phyloP scores from a whole-genome alignment of 2,888 invertebrate genomes.

The Cremastinae sp. region DNA sequence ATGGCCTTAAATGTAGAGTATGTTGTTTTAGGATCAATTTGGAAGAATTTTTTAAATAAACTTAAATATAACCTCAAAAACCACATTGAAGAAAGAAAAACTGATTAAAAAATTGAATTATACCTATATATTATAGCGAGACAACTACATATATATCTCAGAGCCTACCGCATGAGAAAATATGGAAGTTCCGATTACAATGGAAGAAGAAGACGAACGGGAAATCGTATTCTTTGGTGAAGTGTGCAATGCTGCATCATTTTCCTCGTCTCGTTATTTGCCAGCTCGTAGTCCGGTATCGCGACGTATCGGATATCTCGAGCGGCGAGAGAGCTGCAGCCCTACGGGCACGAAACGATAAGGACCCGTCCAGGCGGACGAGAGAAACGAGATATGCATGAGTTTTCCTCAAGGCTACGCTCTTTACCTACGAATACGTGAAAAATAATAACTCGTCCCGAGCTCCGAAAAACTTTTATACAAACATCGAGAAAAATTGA shows the following conservation, averaged over 20 bases:
- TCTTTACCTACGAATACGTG: conserved; percentile 16
- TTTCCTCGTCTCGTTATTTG: conserved; percentile 18
- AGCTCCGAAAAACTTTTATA: too few species aligned
- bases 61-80: too few species aligned
- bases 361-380: conserved; percentile 26
- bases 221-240: conserved; percentile 13
- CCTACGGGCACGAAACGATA: conserved; percentile 31
- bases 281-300: conserved; percentile 32
- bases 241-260: conserved; percentile 19
- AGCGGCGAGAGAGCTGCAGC: conserved; percentile 15
- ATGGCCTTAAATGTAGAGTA: too few species aligned
- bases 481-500: too few species aligned
- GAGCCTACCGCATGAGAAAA: too few species aligned
- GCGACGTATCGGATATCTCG: conserved; percentile 49
- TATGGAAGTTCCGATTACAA: not conserved
- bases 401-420: conserved; percentile 11
- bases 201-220: not conserved
- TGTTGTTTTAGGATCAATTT: too few species aligned
- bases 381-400: conserved; percentile 43
- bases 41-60: too few species aligned
- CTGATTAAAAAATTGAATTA: too few species aligned
- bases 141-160: too few species aligned
- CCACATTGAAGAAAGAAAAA: too few species aligned
- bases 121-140: too few species aligned
- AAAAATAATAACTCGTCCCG: not conserved